These are phyloP conservation scores for Phyllostomus hastatus DNA, from an alignment of 2,113 vertebrate species.

Conservation along the genomic window DNA sequence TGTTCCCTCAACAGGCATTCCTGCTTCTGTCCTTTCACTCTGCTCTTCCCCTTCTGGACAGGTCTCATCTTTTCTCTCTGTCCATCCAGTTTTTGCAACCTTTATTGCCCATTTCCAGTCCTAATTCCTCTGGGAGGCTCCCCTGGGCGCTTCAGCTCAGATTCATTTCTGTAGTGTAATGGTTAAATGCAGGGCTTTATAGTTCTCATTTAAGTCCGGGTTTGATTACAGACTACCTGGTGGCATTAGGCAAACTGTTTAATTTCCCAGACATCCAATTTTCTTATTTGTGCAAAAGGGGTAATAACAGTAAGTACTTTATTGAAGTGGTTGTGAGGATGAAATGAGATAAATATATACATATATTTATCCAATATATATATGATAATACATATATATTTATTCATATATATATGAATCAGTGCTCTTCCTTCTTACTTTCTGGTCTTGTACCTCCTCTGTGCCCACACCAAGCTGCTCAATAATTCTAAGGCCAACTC, in stretches of 20 bases:
- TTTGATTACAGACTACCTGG: neutral
- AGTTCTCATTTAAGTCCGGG: neutral
- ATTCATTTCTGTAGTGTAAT: neutral
- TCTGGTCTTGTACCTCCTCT: neutral
- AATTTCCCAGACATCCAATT: neutral
- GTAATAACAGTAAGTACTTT: neutral
- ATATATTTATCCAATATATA: too few species aligned
- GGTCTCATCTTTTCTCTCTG: neutral
- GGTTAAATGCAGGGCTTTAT: neutral
- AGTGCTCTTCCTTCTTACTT: neutral
- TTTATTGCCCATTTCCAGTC: neutral
- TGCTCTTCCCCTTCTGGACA: neutral
- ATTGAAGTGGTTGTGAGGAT: neutral
- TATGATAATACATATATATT: too few species aligned
- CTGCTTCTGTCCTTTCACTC: neutral
- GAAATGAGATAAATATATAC: neutral
- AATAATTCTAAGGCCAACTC: neutral
- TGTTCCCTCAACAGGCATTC: neutral
- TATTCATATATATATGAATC: neutral
- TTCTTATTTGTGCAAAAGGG: neutral
- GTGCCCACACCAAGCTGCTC: neutral
- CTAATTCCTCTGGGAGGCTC: neutral
- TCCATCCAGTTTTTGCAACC: neutral
- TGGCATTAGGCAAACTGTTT: neutral
- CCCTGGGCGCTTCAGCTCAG: neutral